Conservation (phyloP, 2,797 vertebrate genomes). For the Brotula barbata region DNA sequence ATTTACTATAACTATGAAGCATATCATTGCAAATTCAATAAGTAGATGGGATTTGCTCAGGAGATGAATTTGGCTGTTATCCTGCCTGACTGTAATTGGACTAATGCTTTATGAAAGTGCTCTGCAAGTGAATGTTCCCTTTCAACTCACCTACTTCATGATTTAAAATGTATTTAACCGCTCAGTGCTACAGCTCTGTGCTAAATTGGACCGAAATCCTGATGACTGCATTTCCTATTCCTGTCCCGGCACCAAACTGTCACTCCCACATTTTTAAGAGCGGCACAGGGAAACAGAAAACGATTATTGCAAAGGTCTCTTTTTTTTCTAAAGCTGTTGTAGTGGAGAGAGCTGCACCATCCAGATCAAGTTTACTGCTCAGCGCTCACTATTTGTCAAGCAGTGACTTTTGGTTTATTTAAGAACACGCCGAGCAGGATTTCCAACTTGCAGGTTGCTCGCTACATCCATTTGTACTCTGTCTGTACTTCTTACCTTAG, state of each 20-base stretch:
- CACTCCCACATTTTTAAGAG: conserved; percentile 32
- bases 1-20: conserved; percentile 38
- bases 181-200: conserved; percentile 3
- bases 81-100: conserved; percentile 45
- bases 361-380: background rate
- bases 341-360: too few species aligned
- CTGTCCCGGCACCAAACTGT: conserved; percentile 41
- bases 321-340: background rate
- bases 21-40: conserved; percentile 27
- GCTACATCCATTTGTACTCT: too few species aligned
- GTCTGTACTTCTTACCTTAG: too few species aligned
- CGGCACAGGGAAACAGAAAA: conserved; percentile 1
- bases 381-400: background rate
- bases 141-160: conserved; percentile 34
- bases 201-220: conserved; percentile 33
- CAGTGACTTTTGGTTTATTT: background rate
- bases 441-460: background rate
- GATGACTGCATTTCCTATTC: conserved; percentile 42
- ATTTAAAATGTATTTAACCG: conserved; percentile 46
- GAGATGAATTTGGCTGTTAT: conserved; percentile 45
- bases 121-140: conserved; percentile 27
- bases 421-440: background rate
- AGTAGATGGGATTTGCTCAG: conserved; percentile 28
- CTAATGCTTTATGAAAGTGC: conserved; percentile 31
- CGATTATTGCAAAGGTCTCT: conserved; percentile 19